Conservation (phyloP, 1,140 invertebrate species). For the Drosophila serrata region DNA sequence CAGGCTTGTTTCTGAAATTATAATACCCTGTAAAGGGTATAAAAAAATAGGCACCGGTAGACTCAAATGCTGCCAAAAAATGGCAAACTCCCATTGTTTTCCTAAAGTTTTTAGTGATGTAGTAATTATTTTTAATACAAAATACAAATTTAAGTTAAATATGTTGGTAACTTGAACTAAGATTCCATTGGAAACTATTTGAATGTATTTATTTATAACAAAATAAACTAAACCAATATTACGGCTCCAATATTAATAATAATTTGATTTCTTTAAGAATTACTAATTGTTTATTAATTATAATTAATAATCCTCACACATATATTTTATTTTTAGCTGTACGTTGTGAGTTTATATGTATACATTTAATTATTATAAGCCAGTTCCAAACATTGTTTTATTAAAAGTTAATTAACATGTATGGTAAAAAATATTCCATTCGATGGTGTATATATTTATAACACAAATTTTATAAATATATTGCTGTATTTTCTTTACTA, state of each 20-base stretch:
- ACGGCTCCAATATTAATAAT: not conserved
- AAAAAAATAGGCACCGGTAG: not conserved
- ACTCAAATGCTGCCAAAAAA: constrained; percentile 23
- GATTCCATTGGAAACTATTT: no score
- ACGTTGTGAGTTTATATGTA: no score
- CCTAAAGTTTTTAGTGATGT: not conserved
- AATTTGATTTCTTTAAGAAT: not conserved
- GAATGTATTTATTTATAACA: no score
- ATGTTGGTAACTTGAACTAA: no score
- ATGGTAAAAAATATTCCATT: constrained; percentile 9
- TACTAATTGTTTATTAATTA: no score
- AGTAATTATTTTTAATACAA: no score
- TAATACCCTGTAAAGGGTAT: no score
- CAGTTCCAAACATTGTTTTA: not conserved
- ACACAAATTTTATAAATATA: not conserved
- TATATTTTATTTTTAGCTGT: not conserved
- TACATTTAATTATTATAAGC: not conserved
- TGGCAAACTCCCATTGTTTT: not conserved
- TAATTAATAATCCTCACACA: not conserved
- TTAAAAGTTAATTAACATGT: not conserved
- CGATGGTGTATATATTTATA: not conserved
- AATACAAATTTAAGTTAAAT: no score
- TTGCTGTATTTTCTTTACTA: not conserved
- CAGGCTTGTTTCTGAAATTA: no score
- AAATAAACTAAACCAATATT: not conserved